phyloP scores from a whole-genome alignment of 1,140 invertebrate genomes.

The Coenobita brevimanus region DNA sequence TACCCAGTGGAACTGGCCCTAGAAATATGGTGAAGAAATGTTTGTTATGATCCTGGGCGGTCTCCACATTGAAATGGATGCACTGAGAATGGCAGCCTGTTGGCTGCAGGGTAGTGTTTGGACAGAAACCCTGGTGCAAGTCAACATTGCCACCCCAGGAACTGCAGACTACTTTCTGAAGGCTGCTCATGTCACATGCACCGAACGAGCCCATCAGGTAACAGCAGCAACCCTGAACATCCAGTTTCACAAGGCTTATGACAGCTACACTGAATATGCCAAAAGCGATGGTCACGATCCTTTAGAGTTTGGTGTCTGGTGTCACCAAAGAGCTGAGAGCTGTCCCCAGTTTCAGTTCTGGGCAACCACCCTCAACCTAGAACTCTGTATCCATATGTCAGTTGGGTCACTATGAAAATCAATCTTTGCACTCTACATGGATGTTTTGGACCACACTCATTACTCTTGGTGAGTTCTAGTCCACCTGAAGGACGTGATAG shows the following conservation, averaged over 20 bases:
- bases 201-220: background rate
- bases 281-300: background rate
- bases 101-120: background rate
- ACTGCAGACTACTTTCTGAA: background rate
- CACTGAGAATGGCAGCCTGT: background rate
- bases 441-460: too few species aligned
- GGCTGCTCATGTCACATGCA: background rate
- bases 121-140: background rate
- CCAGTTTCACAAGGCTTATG: background rate
- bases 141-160: background rate
- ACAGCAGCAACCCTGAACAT: slow-evolving; percentile 19
- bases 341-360: background rate
- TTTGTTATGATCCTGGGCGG: background rate
- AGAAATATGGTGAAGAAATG: background rate
- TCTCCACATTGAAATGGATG: slow-evolving; percentile 18
- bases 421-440: background rate
- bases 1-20: slow-evolving; percentile 14
- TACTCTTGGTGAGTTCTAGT: too few species aligned
- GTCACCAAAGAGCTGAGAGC: background rate
- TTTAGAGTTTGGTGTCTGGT: slow-evolving; percentile 12
- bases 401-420: too few species aligned
- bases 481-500: too few species aligned
- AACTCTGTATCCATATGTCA: too few species aligned
- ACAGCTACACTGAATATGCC: slow-evolving; percentile 9
- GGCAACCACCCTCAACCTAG: background rate